Conservation (phyloP, 1,140 invertebrate species). For the Trichonephila inaurata region DNA sequence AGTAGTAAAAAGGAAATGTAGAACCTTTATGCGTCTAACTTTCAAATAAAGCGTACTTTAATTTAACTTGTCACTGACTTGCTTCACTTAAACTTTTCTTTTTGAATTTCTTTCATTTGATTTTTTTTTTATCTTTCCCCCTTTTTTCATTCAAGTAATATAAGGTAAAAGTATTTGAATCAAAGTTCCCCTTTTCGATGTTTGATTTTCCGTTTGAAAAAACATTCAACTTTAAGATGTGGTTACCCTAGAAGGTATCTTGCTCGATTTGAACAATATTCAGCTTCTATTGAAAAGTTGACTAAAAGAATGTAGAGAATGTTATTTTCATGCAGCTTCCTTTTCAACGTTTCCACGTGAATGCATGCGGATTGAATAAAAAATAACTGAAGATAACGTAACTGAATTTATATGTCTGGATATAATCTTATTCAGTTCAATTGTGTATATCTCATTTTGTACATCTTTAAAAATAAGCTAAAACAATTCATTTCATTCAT, state of each 20-base stretch:
- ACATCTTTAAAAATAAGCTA: no score
- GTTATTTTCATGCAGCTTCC: not conserved
- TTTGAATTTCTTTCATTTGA: not conserved
- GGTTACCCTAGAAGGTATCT: not conserved
- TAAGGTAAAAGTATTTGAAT: not conserved
- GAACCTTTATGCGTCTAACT: not conserved
- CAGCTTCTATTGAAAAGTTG: not conserved
- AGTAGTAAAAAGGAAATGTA: not conserved
- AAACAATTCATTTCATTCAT: no score
- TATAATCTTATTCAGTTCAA: no score
- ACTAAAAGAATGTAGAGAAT: not conserved
- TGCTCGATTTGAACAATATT: not conserved
- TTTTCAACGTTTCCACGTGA: not conserved
- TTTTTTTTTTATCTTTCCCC: not conserved
- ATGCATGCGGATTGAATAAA: not conserved
- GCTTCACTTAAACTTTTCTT: not conserved
- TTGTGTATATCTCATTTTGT: no score
- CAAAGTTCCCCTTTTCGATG: not conserved
- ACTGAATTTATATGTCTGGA: no score
- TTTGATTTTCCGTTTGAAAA: conserved; percentile 3
- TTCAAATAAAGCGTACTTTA: conserved; percentile 3
- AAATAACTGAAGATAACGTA: not conserved
- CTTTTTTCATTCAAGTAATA: not conserved
- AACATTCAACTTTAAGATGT: not conserved
- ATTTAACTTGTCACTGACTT: not conserved